A percentile compares a stretch with the other conserved stretches of the same genome.
Conservation (phyloP, 1,140 invertebrate species). For the Drosophila arizonae region DNA sequence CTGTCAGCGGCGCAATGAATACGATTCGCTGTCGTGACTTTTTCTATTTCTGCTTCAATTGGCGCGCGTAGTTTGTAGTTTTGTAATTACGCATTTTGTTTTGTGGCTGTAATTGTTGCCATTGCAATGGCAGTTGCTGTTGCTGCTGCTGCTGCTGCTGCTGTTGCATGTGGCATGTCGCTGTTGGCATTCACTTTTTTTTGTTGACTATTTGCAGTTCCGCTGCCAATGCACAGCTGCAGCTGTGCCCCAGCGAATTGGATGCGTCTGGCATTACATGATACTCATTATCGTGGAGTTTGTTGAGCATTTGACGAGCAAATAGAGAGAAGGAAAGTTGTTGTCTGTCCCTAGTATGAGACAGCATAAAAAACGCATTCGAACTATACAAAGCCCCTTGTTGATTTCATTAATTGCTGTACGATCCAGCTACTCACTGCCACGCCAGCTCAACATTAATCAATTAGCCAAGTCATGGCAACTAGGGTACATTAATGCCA, state of each 20-base stretch:
- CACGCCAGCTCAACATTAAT: constrained; percentile 66
- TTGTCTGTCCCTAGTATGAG: constrained; percentile 44
- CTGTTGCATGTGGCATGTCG: constrained; percentile 37
- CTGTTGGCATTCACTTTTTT: constrained; percentile 43
- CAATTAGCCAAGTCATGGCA: constrained; percentile 65
- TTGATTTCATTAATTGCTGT: constrained; percentile 71
- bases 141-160: constrained; percentile 33
- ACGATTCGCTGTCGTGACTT: constrained; percentile 34
- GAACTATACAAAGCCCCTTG: constrained; percentile 43
- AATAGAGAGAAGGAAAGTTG: constrained; percentile 51
- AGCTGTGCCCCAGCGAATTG: constrained; percentile 35
- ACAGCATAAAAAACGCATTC: constrained; percentile 56
- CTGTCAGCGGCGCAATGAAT: constrained; percentile 62
- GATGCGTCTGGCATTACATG: constrained; percentile 65
- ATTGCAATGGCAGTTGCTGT: constrained; percentile 20
- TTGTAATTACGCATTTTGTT: constrained; percentile 61
- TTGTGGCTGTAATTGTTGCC: constrained; percentile 58
- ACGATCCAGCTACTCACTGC: constrained; percentile 58
- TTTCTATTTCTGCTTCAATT: constrained; percentile 8
- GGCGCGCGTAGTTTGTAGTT: constrained; percentile 25
- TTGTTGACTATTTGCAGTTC: constrained; percentile 28
- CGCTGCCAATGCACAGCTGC: constrained; percentile 15
- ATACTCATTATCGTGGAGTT: constrained; percentile 70
- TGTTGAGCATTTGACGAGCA: constrained; percentile 31
- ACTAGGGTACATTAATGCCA: constrained; percentile 35